Base-by-base conservation (phyloP, 2,113 vertebrate species). In the Polypterus bichir region DNA sequence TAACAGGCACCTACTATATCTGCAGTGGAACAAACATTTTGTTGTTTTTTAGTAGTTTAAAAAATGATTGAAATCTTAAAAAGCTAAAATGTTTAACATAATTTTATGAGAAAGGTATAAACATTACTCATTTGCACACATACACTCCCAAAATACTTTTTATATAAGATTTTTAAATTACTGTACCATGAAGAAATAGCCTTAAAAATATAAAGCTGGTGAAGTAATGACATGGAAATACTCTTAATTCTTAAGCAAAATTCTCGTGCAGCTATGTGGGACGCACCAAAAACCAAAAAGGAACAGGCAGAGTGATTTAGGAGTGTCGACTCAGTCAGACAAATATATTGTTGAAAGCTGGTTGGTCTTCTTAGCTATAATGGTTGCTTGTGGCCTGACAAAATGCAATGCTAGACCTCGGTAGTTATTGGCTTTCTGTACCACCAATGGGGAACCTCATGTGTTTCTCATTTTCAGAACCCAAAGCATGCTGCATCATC, bases 301-400 rank as follows among this genome's bases (percentile, higher is more conserved):
- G 68, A 83, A 79, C 80, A 57, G 78, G 74, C 75, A 80, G 83
- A 83, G 79, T 82, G 74, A 84, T 82, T 85, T 84, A 82, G 83
- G 87, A 87, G 78, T 86, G 88, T 88, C 82, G 74, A 78, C 79
- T 82, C 85, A 84, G 86, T 83, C 82, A 87, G 86, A 89, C 84
- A 82, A 74, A 74, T 80, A 77, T 83, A 88, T 87, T 88, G 86
- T 85, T 27, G 88, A 85, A 63, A 61, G 56, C 77, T 81, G 84
- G 78, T 83, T 85, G 77, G 82, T 84, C 76, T 59, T 55, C 63
- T 77, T 78, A 76, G 66, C 76, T 77, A 78, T 79, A 84, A 81
- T 81, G 80, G 83, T 77, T 77, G 81, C 81, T 81, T 86, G 80
- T 84, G 83, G 79, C 78, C 84, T 85, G 81, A 85, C 74, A 70